Base-by-base conservation (phyloP, 2,888 invertebrate species). In the Drosophila kokeensis region DNA sequence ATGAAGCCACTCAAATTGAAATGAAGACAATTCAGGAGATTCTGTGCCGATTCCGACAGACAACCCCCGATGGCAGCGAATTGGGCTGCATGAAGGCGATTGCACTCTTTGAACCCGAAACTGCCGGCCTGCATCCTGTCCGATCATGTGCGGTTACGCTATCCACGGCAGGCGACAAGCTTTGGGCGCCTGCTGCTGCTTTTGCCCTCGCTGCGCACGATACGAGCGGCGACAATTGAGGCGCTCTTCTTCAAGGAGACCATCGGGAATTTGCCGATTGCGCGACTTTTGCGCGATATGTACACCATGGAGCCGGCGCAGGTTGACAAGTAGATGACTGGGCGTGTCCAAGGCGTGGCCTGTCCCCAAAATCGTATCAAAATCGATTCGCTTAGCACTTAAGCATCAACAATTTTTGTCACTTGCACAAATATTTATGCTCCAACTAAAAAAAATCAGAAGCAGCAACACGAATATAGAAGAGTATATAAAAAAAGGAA, bases 41-140 rank as follows among this genome's bases (percentile, higher is more conserved):
- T 74, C 95, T 98, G 91, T 96, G 96, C 75, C 95, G 98, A 74
- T 98, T 98, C 93, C 95, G 97, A 13, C 97, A 98, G 94, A 96
- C 98, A 73, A 96, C 97, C 0, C 98, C 98, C 0, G 98, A 98
- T 91, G 96, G 96, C 63, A 98, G 97, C 79, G 98, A 99, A 93
- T 98, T 98, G 90, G 98, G 98, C 24, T 98, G 98, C 92, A 97
- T 98, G 96, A 98, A 98, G 93, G 98, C 98, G 0, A 97, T 98
- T 61, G 96, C 97, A 10, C 94, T 98, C 8, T 98, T 98, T 93
- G 97, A 97, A 53, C 98, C 98, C 96, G 98, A 98, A 92, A 97
- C 97, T 0, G 94, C 96, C 0, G 97, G 97, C 0, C 93, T 98
- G 98, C 92, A 97, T 98, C 81, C 94, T 99, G 54, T 97, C 97